Evolutionary conservation across 2,888 invertebrate species (phyloP).

Genomic region (Amaurobius ferox): DNA sequence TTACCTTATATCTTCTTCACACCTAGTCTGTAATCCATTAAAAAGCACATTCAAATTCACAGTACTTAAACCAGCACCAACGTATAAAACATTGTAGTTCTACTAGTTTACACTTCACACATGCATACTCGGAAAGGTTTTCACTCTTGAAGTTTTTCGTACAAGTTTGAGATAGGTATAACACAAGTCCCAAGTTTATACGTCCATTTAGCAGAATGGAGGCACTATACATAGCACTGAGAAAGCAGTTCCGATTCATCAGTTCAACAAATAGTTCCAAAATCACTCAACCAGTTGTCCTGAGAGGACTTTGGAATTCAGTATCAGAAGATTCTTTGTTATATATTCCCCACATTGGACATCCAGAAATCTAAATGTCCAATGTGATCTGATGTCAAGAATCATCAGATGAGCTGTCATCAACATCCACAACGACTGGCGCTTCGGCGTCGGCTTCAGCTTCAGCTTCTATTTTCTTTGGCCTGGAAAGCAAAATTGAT

Average conservation of each 20-base stretch:
- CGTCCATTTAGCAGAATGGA: not conserved
- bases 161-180: no score
- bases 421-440: constrained; percentile 35
- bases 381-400: constrained; percentile 71
- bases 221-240: constrained; percentile 61
- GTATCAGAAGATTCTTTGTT: not conserved
- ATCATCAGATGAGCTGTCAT: constrained; percentile 52
- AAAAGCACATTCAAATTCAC: not conserved
- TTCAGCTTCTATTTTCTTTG: constrained; percentile 54
- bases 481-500: no score
- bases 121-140: no score
- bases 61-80: not conserved
- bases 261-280: not conserved
- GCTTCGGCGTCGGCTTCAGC: not conserved
- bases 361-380: constrained; percentile 52
- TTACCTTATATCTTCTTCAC: not conserved
- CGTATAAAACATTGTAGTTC: not conserved
- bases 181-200: not conserved
- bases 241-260: not conserved
- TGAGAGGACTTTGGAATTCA: not conserved
- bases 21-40: not conserved
- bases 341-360: constrained; percentile 46
- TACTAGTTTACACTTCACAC: not conserved
- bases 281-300: not conserved
- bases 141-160: no score